Evolutionary conservation across 2,113 vertebrate genomes (phyloP).

Genomic region (Pyrgilauda ruficollis): DNA sequence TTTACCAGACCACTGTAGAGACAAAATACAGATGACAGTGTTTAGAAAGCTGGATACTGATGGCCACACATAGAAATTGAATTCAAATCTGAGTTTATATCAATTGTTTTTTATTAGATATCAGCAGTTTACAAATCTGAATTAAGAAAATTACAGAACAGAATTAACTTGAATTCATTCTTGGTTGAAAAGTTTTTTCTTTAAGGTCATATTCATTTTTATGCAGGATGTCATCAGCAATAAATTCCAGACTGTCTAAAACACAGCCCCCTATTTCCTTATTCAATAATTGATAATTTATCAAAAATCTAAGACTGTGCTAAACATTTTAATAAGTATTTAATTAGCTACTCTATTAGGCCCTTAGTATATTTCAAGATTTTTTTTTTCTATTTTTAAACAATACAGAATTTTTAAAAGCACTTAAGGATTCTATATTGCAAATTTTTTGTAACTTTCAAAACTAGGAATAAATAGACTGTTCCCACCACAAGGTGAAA

Average conservation of each 20-base stretch:
- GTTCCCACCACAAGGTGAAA: background rate
- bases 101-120: conserved; percentile 63
- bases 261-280: conserved; percentile 62
- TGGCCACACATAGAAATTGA: background rate
- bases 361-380: background rate
- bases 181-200: background rate
- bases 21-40: background rate
- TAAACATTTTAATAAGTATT: conserved; percentile 44
- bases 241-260: conserved; percentile 70
- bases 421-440: conserved; percentile 20
- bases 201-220: conserved; percentile 26
- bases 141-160: conserved; percentile 59
- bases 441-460: background rate
- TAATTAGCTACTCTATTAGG: background rate
- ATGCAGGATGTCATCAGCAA: conserved; percentile 29
- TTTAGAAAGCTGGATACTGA: background rate
- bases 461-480: conserved; percentile 38
- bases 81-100: conserved; percentile 11
- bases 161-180: conserved; percentile 32
- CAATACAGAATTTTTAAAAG: background rate
- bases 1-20: background rate
- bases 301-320: conserved; percentile 56
- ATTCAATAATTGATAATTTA: conserved; percentile 36
- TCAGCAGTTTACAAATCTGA: conserved; percentile 59
- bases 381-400: background rate